These are phyloP conservation scores for Tetanocera ferruginea DNA, from an alignment of 2,888 invertebrate species.

Conservation along the genomic window DNA sequence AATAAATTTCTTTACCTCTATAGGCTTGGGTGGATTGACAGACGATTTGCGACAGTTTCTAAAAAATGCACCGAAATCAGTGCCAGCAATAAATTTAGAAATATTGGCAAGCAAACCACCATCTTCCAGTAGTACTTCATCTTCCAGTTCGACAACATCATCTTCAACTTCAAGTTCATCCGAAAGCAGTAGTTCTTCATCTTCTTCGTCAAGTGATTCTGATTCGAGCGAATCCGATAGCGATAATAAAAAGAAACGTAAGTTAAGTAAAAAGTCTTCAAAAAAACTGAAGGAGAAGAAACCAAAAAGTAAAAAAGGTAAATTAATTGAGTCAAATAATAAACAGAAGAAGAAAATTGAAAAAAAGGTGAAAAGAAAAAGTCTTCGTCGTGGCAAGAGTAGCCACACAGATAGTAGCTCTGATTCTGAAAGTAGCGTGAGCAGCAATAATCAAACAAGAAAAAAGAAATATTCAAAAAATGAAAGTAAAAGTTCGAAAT, in stretches of 20 bases:
- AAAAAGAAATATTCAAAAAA: slow-evolving; percentile 43
- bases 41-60: slow-evolving; percentile 92
- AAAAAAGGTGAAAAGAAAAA: slow-evolving; percentile 47
- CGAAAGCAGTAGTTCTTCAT: slow-evolving; percentile 46
- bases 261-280: slow-evolving; percentile 35
- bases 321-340: too few relatives aligned
- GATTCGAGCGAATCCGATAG: slow-evolving; percentile 53
- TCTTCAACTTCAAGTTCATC: slow-evolving; percentile 46
- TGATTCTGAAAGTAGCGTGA: slow-evolving; percentile 45
- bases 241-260: slow-evolving; percentile 46
- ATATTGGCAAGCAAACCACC: slow-evolving; percentile 61
- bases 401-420: slow-evolving; percentile 44
- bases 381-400: slow-evolving; percentile 45
- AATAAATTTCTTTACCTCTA: slow-evolving; percentile 97
- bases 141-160: slow-evolving; percentile 46
- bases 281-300: slow-evolving; percentile 41
- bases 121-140: slow-evolving; percentile 45
- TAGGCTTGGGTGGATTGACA: slow-evolving; percentile 95
- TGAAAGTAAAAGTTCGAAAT: slow-evolving; percentile 29
- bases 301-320: slow-evolving; percentile 34
- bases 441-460: slow-evolving; percentile 42
- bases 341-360: slow-evolving; percentile 44
- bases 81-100: slow-evolving; percentile 66
- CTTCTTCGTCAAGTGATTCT: slow-evolving; percentile 50
- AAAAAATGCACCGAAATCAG: slow-evolving; percentile 72